Evolutionary conservation across 2,888 invertebrate species (phyloP).

Genomic region (Cephus pygmeus): DNA sequence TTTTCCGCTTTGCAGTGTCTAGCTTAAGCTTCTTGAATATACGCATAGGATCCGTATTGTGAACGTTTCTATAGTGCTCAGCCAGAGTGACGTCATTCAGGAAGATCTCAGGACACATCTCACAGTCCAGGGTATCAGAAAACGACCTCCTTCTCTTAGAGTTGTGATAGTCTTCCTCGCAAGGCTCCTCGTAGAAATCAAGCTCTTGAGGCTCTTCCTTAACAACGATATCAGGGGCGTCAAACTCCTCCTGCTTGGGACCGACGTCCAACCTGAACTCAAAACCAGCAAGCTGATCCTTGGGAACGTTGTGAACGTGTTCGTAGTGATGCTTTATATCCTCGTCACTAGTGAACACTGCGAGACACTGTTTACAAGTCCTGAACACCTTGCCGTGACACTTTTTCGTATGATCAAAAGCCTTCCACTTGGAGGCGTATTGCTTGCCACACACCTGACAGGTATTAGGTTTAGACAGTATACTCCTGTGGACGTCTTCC

Average conservation of each 20-base stretch:
- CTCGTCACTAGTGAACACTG: conserved; percentile 69
- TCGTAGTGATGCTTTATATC: conserved; percentile 68
- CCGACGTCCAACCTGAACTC: conserved; percentile 53
- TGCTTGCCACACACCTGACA: conserved; percentile 73
- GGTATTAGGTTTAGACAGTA: conserved; percentile 67
- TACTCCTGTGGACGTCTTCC: conserved; percentile 67
- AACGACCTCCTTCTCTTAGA: conserved; percentile 48
- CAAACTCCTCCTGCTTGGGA: conserved; percentile 30
- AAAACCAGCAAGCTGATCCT: conserved; percentile 57
- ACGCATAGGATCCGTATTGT: conserved; percentile 55
- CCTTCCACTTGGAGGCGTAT: conserved; percentile 72
- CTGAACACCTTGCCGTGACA: conserved; percentile 71
- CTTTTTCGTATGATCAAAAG: conserved; percentile 71
- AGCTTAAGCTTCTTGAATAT: conserved; percentile 49
- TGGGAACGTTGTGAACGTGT: conserved; percentile 61
- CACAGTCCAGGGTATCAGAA: conserved; percentile 58
- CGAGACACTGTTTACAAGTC: conserved; percentile 71
- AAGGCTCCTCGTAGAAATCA: conserved; percentile 48
- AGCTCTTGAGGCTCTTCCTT: conserved; percentile 59
- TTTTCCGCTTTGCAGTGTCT: conserved; percentile 34
- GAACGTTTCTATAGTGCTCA: conserved; percentile 59
- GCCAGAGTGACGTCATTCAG: conserved; percentile 53
- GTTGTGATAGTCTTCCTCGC: conserved; percentile 38
- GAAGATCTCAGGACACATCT: conserved; percentile 62
- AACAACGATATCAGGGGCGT: conserved; percentile 43